Conservation (phyloP, 2,113 vertebrate species). For the Tragelaphus strepsiceros region DNA sequence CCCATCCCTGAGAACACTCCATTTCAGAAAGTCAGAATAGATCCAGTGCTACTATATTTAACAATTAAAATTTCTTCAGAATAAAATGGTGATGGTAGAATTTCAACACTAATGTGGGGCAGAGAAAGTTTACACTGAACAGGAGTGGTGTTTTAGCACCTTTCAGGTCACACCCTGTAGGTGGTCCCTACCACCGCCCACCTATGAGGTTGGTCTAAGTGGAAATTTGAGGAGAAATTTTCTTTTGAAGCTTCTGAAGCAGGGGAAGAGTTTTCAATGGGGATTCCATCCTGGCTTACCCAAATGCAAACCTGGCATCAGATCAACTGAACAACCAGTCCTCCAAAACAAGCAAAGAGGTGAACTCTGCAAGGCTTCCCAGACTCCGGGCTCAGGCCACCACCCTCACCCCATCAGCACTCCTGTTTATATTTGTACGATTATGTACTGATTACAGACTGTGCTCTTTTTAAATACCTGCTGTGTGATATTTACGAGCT, state of each 20-base stretch:
- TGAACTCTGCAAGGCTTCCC: background rate
- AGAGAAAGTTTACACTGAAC: background rate
- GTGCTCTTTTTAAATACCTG: background rate
- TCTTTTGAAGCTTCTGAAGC: conserved; percentile 46
- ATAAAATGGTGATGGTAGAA: background rate
- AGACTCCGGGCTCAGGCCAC: background rate
- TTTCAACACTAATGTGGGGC: background rate
- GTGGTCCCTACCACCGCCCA: conserved; percentile 10
- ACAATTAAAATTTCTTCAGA: background rate
- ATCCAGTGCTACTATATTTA: background rate
- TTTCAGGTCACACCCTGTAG: background rate
- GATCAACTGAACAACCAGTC: conserved; percentile 27
- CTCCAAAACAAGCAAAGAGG: conserved; percentile 17
- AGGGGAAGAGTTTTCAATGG: background rate
- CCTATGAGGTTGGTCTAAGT: background rate
- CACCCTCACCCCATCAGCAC: background rate
- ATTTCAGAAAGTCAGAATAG: background rate
- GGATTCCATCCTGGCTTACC: conserved; percentile 41
- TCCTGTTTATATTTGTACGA: background rate
- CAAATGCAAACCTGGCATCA: conserved; percentile 43
- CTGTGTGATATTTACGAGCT: background rate
- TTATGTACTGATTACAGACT: background rate
- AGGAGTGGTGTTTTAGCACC: background rate
- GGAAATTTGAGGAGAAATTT: conserved; percentile 4
- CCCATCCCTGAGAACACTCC: background rate